A percentile compares a stretch with the other conserved stretches of the same genome.
Evolutionary conservation across 2,797 vertebrate species (phyloP).

Genomic region (Nannoperca australis): DNA sequence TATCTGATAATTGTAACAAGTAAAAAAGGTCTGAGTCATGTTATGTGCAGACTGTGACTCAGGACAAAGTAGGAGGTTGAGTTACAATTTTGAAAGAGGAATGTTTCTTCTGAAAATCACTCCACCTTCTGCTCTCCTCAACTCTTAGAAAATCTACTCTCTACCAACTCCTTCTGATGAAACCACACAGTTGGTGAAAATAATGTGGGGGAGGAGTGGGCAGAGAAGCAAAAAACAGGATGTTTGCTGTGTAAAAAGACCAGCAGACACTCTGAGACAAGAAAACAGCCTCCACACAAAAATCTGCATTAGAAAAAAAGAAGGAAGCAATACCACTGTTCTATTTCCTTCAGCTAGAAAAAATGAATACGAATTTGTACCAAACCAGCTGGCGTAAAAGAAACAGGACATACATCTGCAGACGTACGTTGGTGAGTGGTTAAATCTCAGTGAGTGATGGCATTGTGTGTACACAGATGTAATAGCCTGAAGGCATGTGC

Average conservation of each 20-base stretch:
- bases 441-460: slow-evolving; percentile 39
- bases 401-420: slow-evolving; percentile 29
- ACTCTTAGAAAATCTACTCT: slow-evolving; percentile 54
- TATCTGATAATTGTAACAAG: slow-evolving; percentile 5
- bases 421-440: slow-evolving; percentile 4
- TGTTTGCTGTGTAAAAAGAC: slow-evolving; percentile 63
- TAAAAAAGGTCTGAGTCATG: slow-evolving; percentile 43
- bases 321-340: slow-evolving; percentile 13
- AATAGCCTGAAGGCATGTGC: slow-evolving; percentile 54
- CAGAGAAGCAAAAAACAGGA: slow-evolving; percentile 59
- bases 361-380: slow-evolving; percentile 1
- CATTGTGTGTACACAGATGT: slow-evolving; percentile 58
- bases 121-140: slow-evolving; percentile 44
- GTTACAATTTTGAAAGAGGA: slow-evolving; percentile 44
- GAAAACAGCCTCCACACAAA: slow-evolving; percentile 38
- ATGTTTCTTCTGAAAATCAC: slow-evolving; percentile 48
- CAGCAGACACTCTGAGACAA: slow-evolving; percentile 51
- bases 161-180: slow-evolving; percentile 66
- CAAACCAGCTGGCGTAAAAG: slow-evolving; percentile 10
- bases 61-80: slow-evolving; percentile 55
- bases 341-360: slow-evolving; percentile 19
- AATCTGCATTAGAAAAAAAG: slow-evolving; percentile 56
- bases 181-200: slow-evolving; percentile 63
- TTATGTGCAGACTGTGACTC: slow-evolving; percentile 55
- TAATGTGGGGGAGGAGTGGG: slow-evolving; percentile 60